A percentile compares a stretch with the other conserved stretches of the same genome.
Evolutionary conservation across 37 sponge, comb jelly and placozoan species (phyloP).

Genomic region (Mnemiopsis leidyi): DNA sequence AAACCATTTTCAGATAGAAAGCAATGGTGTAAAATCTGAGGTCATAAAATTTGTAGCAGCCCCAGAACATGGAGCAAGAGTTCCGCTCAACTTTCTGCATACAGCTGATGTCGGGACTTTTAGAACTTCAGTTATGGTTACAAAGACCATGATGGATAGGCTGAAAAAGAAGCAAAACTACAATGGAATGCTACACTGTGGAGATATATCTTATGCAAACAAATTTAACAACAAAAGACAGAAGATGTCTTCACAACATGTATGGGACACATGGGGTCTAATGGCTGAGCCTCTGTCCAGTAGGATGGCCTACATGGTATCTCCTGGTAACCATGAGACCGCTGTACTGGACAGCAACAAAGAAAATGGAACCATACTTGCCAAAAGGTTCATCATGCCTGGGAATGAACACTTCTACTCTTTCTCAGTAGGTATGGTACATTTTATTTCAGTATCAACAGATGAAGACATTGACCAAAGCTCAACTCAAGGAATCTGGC

Average conservation of each 20-base stretch:
- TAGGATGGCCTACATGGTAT: constrained; percentile 65
- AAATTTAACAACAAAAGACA: not conserved
- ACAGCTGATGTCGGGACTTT: not conserved
- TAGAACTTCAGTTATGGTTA: constrained; percentile 22
- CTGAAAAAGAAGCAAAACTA: not conserved
- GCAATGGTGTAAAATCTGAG: not conserved
- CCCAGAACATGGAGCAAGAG: not conserved
- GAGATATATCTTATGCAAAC: constrained; percentile 65
- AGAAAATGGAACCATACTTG: constrained; percentile 47
- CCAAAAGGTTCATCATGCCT: constrained; percentile 65
- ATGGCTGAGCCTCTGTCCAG: constrained; percentile 57
- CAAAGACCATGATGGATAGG: not conserved
- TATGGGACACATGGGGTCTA: constrained; percentile 67
- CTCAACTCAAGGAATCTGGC: constrained; percentile 25
- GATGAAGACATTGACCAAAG: not conserved
- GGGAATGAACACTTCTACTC: constrained; percentile 34
- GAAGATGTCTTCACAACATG: not conserved
- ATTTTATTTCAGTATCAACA: constrained; percentile 54
- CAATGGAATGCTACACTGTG: constrained; percentile 48
- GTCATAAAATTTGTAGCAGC: not conserved
- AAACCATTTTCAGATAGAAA: not conserved
- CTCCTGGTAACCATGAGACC: constrained; percentile 67
- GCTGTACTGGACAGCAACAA: not conserved
- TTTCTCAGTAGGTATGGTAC: constrained; percentile 42
- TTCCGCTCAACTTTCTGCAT: not conserved